Conservation (phyloP, 2,113 vertebrate genomes). For the Heteronetta atricapilla region DNA sequence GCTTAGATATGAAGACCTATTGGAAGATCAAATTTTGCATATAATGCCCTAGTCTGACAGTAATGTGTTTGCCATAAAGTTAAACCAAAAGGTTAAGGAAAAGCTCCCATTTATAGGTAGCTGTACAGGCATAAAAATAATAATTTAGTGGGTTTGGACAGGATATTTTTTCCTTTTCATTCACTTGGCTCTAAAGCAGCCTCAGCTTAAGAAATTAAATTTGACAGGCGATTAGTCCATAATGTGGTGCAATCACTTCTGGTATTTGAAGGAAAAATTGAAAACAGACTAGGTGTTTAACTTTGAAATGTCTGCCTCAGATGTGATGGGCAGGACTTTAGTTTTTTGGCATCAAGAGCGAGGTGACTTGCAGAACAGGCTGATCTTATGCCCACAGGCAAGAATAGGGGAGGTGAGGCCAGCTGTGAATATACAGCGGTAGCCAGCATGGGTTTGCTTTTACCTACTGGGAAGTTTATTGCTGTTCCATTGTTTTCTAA, state of each 20-base stretch:
- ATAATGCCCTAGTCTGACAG: conserved; percentile 24
- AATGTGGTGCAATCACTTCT: conserved; percentile 59
- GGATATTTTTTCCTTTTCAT: conserved; percentile 51
- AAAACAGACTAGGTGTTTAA: conserved; percentile 56
- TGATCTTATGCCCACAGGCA: neutral
- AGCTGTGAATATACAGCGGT: neutral
- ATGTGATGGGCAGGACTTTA: neutral
- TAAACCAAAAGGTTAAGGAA: conserved; percentile 43
- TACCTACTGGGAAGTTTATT: conserved; percentile 36
- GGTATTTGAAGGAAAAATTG: conserved; percentile 66
- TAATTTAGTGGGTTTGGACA: conserved; percentile 39
- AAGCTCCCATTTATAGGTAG: conserved; percentile 30
- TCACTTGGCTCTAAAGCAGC: conserved; percentile 51
- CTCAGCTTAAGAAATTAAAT: conserved; percentile 70
- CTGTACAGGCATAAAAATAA: conserved; percentile 45
- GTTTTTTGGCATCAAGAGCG: neutral
- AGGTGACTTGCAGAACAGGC: neutral
- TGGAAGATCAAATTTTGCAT: conserved; percentile 27
- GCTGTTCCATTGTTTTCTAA: neutral
- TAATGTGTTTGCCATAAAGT: conserved; percentile 23
- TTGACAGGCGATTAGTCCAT: conserved; percentile 72
- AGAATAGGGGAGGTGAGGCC: neutral
- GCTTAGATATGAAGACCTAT: neutral
- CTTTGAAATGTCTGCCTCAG: conserved; percentile 28
- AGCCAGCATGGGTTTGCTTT: conserved; percentile 31